Evolutionary conservation across 1,140 invertebrate genomes (phyloP).

Genomic region (Pseudachorutes palmiensis): DNA sequence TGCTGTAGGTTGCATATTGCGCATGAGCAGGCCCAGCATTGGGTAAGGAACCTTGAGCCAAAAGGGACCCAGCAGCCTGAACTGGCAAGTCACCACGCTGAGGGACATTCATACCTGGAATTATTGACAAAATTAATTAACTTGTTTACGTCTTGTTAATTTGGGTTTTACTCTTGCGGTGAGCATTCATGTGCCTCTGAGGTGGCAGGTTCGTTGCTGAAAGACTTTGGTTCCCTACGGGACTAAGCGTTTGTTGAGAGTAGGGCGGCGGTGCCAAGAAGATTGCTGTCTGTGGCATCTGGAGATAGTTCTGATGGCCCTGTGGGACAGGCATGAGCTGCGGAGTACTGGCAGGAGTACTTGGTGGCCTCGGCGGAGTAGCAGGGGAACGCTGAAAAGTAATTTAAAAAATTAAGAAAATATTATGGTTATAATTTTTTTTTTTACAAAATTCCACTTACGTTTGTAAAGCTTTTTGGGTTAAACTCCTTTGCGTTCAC

Average conservation of each 20-base stretch:
- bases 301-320: slow-evolving; percentile 19
- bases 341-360: slow-evolving; percentile 32
- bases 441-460: slow-evolving; percentile 45
- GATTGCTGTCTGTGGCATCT: slow-evolving; percentile 9
- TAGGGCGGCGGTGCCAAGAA: not conserved
- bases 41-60: not conserved
- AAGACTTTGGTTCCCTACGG: not conserved
- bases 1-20: slow-evolving; percentile 7
- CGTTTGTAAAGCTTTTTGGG: slow-evolving; percentile 77
- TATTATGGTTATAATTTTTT: not conserved
- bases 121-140: too few species aligned
- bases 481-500: slow-evolving; percentile 85
- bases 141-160: too few species aligned
- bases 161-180: not conserved
- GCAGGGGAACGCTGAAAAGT: slow-evolving; percentile 31
- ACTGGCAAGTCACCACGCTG: not conserved
- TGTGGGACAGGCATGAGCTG: slow-evolving; percentile 26
- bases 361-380: slow-evolving; percentile 36
- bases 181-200: not conserved
- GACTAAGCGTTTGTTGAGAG: slow-evolving; percentile 15
- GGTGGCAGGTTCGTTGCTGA: not conserved
- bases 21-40: not conserved
- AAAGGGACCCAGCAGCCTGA: not conserved
- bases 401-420: slow-evolving; percentile 1
- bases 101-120: not conserved